Evolutionary conservation across 2,113 vertebrate species (phyloP), one percentile per base, ranked within the genome.

Genomic region (Arizona elegans): DNA sequence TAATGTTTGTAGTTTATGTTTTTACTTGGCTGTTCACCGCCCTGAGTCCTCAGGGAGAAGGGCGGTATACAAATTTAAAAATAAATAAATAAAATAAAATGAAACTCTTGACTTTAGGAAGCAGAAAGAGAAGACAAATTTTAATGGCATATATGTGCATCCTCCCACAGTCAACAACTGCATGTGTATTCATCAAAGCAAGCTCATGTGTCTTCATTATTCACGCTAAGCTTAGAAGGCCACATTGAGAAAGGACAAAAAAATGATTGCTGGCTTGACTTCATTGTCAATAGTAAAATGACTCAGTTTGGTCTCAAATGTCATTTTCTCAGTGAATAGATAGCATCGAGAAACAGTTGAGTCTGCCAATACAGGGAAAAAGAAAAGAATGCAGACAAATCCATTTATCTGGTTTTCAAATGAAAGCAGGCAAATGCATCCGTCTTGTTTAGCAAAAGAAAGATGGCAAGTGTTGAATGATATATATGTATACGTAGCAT

Each of bases 341-440:
- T 26, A 75, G 59, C 53, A 88, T 88, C 59, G 26, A 19, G 88
- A 59, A 93, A 53, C 92, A 93, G 43, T 62, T 90, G 54, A 85
- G 8, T 52, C 75, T 86, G 55, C 47, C 92, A 90, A 59, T 86
- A 19, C 38, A 53, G 29, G 65, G 85, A 29, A 56, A 47, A 33
- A 47, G 43, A n/a, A 59, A 86, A 90, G 47, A 52, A 81, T 52
- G 26, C 29, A 90, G 54, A 15, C 29, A 50, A 56, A 75, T 58
- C 55, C 55, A 90, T 86, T 93, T 86, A n/a, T 89, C 89, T 86
- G n/a, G 7, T n/a, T 90, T 93, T 92, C 70, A 90, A 59, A 92
- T 90, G 85, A 92, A 90, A 90, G 85, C 59, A 75, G 89, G 88
- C 29, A 58, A 26, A 26, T 21, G 33, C 88, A 90, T 92, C 92